phyloP scores from a whole-genome alignment of 2,888 invertebrate species.

The Amorpha juglandis region DNA sequence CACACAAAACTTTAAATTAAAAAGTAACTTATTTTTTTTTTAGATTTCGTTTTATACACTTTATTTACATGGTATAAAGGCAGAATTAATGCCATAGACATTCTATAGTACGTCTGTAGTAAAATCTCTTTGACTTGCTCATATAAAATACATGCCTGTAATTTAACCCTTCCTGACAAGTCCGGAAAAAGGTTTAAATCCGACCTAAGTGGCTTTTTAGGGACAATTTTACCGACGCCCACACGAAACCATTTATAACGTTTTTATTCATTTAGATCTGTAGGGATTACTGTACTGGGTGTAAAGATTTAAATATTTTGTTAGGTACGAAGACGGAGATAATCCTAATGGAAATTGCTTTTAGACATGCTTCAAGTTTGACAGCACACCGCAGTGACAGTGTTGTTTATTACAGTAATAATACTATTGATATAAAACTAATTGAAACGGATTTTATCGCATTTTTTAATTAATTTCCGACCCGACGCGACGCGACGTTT shows the following conservation, averaged over 20 bases:
- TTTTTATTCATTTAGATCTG: background rate
- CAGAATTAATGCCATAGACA: too few relatives aligned
- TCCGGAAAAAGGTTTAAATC: conserved; percentile 16
- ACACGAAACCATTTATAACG: background rate
- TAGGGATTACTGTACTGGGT: background rate
- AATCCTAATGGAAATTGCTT: background rate
- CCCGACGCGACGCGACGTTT: too few relatives aligned
- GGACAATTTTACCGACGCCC: conserved; percentile 1
- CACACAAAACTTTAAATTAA: too few relatives aligned
- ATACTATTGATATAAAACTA: too few relatives aligned
- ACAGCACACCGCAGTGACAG: too few relatives aligned
- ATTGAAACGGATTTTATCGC: too few relatives aligned
- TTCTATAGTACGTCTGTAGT: too few relatives aligned
- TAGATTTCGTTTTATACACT: too few relatives aligned
- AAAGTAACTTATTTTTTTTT: too few relatives aligned
- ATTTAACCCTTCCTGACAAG: background rate
- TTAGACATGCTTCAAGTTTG: background rate
- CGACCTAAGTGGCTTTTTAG: conserved; percentile 2
- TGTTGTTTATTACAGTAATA: too few relatives aligned
- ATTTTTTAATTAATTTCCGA: too few relatives aligned
- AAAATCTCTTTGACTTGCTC: background rate
- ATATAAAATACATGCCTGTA: background rate
- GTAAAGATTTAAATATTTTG: background rate
- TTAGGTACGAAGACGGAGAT: background rate
- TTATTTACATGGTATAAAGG: too few relatives aligned